phyloP scores from a whole-genome alignment of 2,113 vertebrate species.

The Mola mola region DNA sequence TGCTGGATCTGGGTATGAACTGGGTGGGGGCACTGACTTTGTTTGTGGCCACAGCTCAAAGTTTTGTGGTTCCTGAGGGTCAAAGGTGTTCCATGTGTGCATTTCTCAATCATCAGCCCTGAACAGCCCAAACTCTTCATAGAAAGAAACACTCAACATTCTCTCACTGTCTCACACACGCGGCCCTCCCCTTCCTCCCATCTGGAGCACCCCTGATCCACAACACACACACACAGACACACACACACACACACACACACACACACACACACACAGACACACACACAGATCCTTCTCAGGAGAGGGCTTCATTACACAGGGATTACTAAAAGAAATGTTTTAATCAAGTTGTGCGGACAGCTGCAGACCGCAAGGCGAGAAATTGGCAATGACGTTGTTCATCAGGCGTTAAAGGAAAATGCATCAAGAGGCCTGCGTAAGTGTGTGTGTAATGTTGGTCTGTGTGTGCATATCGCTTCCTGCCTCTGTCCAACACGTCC shows the following conservation, averaged over 20 bases:
- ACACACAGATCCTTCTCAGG: constrained; percentile 63
- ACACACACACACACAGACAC: constrained; percentile 24
- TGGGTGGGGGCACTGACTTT: constrained; percentile 5
- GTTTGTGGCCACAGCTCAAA: constrained; percentile 29
- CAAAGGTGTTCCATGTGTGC: constrained; percentile 67
- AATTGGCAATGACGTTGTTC: constrained; percentile 79
- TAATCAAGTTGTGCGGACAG: constrained; percentile 81
- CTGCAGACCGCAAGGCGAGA: constrained; percentile 77
- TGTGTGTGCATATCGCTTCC: constrained; percentile 47
- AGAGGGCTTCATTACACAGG: constrained; percentile 81
- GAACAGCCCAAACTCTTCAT: constrained; percentile 54
- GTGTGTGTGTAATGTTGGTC: constrained; percentile 28
- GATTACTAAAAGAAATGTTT: constrained; percentile 80
- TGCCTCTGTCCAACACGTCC: constrained; percentile 65
- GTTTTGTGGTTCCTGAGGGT: constrained; percentile 49
- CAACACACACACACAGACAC: constrained; percentile 14
- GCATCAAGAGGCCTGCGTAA: constrained; percentile 58
- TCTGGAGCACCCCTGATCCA: constrained; percentile 65
- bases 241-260: constrained; percentile 22
- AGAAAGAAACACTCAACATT: constrained; percentile 46
- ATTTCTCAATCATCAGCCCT: constrained; percentile 65
- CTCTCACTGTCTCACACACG: constrained; percentile 20
- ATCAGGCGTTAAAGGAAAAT: constrained; percentile 76
- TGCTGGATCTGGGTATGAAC: constrained; percentile 19
- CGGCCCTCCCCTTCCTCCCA: constrained; percentile 54